A percentile compares a stretch with the other conserved stretches of the same genome.
phyloP scores from a whole-genome alignment of 2,888 invertebrate species.

The Erebia aethiops region DNA sequence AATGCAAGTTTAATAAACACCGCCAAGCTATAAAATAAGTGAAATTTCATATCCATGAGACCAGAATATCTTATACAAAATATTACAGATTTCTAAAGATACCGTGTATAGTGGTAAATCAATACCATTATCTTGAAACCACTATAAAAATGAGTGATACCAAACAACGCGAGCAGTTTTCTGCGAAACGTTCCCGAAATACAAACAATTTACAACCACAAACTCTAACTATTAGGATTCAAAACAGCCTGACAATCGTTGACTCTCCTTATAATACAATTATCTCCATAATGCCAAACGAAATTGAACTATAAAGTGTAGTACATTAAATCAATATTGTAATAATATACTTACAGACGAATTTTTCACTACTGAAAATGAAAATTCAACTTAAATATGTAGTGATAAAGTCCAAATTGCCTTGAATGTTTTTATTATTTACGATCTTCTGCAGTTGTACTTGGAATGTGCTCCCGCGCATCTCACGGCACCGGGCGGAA shows the following conservation, averaged over 20 bases:
- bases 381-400: constrained; percentile 11
- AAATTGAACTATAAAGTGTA: constrained; percentile 51
- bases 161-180: constrained; percentile 59
- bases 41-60: constrained; percentile 39
- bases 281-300: constrained; percentile 45
- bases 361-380: constrained; percentile 7
- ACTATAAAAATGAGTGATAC: constrained; percentile 77
- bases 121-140: constrained; percentile 81
- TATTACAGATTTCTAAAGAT: constrained; percentile 64
- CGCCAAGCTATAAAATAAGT: constrained; percentile 11
- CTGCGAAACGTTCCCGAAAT: constrained; percentile 51
- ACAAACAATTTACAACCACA: constrained; percentile 43
- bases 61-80: constrained; percentile 46
- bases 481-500: constrained; percentile 74
- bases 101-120: constrained; percentile 71
- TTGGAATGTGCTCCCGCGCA: constrained; percentile 68
- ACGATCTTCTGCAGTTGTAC: constrained; percentile 47
- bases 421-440: constrained; percentile 28
- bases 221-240: constrained; percentile 24
- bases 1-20: constrained; percentile 6
- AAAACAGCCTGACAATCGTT: constrained; percentile 35
- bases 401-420: constrained; percentile 42
- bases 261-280: constrained; percentile 43
- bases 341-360: constrained; percentile 37
- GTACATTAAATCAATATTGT: constrained; percentile 45